A percentile compares a stretch with the other conserved stretches of the same genome.
phyloP scores from a whole-genome alignment of 2,113 vertebrate species.

The Philantomba maxwellii region DNA sequence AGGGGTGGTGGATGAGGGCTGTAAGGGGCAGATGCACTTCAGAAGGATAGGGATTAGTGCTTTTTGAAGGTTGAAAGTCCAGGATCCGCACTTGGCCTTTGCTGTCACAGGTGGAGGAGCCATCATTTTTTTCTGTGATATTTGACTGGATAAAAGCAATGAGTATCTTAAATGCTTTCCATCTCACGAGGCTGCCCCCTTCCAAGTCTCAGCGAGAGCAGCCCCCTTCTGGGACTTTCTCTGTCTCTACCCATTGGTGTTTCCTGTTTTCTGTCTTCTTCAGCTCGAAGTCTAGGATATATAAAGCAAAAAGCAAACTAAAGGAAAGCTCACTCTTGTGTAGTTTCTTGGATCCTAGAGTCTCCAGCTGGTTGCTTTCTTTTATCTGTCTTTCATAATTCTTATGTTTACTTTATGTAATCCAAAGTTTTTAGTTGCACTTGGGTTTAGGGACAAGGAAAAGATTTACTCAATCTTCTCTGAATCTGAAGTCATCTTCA shows the following conservation, averaged over 20 bases:
- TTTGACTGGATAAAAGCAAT: background rate
- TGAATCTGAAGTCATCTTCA: background rate
- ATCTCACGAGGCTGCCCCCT: background rate
- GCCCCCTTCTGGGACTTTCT: background rate
- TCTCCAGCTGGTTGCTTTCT: background rate
- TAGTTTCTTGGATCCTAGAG: background rate
- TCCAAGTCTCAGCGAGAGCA: background rate
- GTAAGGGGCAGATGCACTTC: accelerated
- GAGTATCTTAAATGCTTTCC: background rate
- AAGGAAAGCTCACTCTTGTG: background rate
- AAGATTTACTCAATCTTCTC: background rate
- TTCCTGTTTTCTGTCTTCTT: background rate
- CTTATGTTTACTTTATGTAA: background rate
- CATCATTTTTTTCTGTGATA: background rate
- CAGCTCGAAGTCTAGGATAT: background rate
- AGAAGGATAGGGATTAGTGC: background rate
- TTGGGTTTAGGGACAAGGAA: background rate
- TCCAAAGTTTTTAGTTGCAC: background rate
- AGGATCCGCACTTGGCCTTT: background rate
- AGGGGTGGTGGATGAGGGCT: background rate
- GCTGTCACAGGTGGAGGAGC: background rate
- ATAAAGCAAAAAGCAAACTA: background rate
- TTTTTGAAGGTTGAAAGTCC: background rate
- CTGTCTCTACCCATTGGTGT: background rate
- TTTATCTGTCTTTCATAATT: background rate